phyloP scores from a whole-genome alignment of 2,888 invertebrate species.

The Patella depressa region DNA sequence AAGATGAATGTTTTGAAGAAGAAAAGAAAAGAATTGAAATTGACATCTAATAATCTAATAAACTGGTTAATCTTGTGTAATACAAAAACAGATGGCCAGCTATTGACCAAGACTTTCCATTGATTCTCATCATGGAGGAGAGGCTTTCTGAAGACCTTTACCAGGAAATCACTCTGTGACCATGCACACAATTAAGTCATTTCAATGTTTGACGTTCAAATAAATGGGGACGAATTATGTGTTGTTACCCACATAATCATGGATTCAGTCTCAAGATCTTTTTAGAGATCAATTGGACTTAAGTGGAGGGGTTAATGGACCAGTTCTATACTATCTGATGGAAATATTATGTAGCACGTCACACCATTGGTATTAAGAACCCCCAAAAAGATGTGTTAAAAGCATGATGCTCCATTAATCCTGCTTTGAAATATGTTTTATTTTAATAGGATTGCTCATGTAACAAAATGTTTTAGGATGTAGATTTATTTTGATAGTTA shows the following conservation, averaged over 20 bases:
- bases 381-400: too few species aligned
- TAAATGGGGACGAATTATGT: not conserved
- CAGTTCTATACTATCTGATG: not conserved
- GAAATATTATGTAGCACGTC: constrained; percentile 6
- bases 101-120: not conserved
- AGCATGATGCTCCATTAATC: too few species aligned
- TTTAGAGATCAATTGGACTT: constrained; percentile 5
- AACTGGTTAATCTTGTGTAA: too few species aligned
- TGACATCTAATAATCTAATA: too few species aligned
- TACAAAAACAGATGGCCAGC: not conserved
- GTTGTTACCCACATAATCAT: not conserved
- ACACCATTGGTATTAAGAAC: not conserved
- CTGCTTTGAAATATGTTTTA: too few species aligned
- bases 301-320: constrained; percentile 3
- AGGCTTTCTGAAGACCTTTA: not conserved
- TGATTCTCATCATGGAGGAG: not conserved
- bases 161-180: constrained; percentile 5
- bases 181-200: constrained; percentile 9
- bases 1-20: too few species aligned
- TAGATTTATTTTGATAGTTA: too few species aligned
- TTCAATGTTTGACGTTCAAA: constrained; percentile 1
- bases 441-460: too few species aligned
- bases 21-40: too few species aligned
- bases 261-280: not conserved
- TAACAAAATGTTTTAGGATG: too few species aligned